These are phyloP conservation scores for Tortricodes alternella DNA, from an alignment of 2,888 invertebrate species.

Conservation along the genomic window DNA sequence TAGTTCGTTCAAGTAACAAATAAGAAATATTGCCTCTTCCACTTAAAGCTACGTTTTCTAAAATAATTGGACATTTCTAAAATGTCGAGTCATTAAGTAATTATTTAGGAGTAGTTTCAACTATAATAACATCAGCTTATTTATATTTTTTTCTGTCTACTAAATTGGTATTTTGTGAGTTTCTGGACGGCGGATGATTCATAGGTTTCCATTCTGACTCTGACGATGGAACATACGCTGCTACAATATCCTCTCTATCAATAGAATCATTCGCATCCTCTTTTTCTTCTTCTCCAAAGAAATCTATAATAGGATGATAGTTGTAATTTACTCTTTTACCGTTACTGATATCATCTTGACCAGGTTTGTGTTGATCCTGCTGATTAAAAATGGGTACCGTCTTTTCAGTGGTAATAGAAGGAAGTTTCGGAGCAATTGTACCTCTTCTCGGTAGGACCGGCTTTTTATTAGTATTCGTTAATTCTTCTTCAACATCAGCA, in stretches of 20 bases:
- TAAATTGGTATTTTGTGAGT: slow-evolving; percentile 45
- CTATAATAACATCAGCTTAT: slow-evolving; percentile 31
- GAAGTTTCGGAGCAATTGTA: slow-evolving; percentile 68
- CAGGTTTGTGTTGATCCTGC: slow-evolving; percentile 43
- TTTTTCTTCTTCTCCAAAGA: slow-evolving; percentile 82
- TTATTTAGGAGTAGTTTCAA: neutral
- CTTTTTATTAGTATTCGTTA: slow-evolving; percentile 48
- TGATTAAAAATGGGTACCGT: slow-evolving; percentile 43
- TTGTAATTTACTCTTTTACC: slow-evolving; percentile 88
- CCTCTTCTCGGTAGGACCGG: slow-evolving; percentile 47
- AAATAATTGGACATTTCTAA: slow-evolving; percentile 8
- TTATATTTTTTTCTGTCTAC: slow-evolving; percentile 48
- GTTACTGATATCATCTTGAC: slow-evolving; percentile 49
- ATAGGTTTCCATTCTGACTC: slow-evolving; percentile 80
- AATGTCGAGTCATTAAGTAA: neutral
- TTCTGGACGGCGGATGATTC: slow-evolving; percentile 57
- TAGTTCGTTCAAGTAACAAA: slow-evolving; percentile 46
- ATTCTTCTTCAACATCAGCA: slow-evolving; percentile 55
- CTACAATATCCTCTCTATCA: slow-evolving; percentile 66
- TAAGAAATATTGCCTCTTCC: slow-evolving; percentile 31
- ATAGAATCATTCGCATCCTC: slow-evolving; percentile 58
- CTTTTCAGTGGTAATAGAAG: slow-evolving; percentile 56
- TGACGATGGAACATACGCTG: slow-evolving; percentile 51
- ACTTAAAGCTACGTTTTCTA: slow-evolving; percentile 29
- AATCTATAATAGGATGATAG: slow-evolving; percentile 92